These are phyloP conservation scores for Mobula birostris DNA, from an alignment of 2,113 vertebrate species.

Conservation along the genomic window DNA sequence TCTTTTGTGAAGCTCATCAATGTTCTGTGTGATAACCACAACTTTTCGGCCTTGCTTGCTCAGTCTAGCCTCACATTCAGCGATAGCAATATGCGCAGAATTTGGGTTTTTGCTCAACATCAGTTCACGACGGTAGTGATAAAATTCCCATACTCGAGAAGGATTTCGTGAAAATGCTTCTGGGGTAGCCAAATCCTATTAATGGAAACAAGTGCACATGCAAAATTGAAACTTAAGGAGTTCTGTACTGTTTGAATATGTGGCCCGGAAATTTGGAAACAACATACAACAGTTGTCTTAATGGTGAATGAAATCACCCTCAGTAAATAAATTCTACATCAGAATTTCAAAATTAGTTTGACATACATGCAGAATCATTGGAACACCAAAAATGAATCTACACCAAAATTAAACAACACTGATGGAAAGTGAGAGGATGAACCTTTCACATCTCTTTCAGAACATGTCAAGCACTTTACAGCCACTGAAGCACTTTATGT, in stretches of 20 bases:
- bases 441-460: too few relatives aligned
- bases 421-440: background rate
- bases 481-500: too few relatives aligned
- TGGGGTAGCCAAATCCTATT: constrained; percentile 80
- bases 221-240: background rate
- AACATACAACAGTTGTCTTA: background rate
- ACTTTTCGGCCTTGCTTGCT: constrained; percentile 72
- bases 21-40: constrained; percentile 86
- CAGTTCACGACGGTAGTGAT: constrained; percentile 82
- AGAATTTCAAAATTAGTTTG: background rate
- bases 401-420: background rate
- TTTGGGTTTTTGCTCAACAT: constrained; percentile 70
- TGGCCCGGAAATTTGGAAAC: background rate
- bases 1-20: constrained; percentile 81
- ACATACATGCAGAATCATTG: background rate
- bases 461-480: too few relatives aligned
- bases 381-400: background rate
- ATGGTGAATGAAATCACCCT: background rate
- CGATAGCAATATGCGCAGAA: constrained; percentile 73
- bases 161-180: constrained; percentile 80
- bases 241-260: background rate
- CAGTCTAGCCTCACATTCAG: constrained; percentile 76
- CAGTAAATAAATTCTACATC: background rate
- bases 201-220: background rate
- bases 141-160: constrained; percentile 92